Evolutionary conservation across 2,888 invertebrate species (phyloP).

Genomic region (Norana najaformis): DNA sequence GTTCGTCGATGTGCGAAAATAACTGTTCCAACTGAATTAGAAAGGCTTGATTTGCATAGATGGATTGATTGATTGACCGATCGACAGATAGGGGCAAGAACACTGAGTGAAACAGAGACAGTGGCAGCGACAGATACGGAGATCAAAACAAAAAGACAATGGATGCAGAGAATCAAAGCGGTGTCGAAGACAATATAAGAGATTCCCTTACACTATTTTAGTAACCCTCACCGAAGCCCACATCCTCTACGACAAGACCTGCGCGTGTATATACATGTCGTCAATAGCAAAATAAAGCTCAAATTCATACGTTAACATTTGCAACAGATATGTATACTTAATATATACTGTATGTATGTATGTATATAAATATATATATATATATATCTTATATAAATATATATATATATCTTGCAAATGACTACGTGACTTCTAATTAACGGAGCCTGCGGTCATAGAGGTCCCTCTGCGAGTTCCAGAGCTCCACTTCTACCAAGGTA

Average conservation of each 20-base stretch:
- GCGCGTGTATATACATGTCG: too few species aligned
- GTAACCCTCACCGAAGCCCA: neutral
- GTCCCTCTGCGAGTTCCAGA: neutral
- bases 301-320: too few species aligned
- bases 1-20: neutral
- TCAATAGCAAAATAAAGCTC: too few species aligned
- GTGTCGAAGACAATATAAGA: neutral
- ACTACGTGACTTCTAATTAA: conserved; percentile 7
- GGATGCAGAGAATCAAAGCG: neutral
- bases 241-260: too few species aligned
- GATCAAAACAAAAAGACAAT: neutral
- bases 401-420: neutral
- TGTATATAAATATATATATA: neutral
- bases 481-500: neutral
- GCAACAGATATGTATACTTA: too few species aligned
- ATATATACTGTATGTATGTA: neutral
- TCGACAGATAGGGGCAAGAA: neutral
- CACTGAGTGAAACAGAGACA: neutral
- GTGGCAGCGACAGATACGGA: neutral
- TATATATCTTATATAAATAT: neutral
- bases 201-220: neutral
- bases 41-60: neutral
- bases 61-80: neutral
- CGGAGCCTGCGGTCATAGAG: neutral
- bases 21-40: neutral